Evolutionary conservation across 2,113 vertebrate species (phyloP).

Genomic region (Procavia capensis): DNA sequence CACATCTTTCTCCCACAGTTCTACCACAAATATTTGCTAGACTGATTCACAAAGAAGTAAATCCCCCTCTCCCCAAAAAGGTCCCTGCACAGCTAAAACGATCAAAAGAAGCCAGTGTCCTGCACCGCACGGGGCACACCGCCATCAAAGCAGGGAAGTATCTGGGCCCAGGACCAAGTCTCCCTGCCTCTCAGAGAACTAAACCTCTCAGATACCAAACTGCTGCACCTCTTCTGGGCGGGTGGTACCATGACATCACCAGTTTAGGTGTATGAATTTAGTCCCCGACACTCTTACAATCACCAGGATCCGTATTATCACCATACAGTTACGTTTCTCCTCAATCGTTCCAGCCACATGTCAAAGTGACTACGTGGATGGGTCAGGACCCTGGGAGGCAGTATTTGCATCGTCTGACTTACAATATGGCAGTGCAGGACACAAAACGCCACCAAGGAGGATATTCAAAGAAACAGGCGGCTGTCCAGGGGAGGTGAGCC

Average conservation of each 20-base stretch:
- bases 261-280: not conserved
- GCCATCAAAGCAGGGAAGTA: not conserved
- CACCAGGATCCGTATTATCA: not conserved
- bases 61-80: not conserved
- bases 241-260: not conserved
- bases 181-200: not conserved
- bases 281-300: not conserved
- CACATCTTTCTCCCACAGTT: no score
- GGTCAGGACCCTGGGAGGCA: not conserved
- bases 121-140: not conserved
- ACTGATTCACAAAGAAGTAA: not conserved
- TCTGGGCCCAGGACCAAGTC: not conserved
- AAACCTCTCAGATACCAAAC: not conserved
- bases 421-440: not conserved
- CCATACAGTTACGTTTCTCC: not conserved
- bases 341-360: not conserved
- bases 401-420: not conserved
- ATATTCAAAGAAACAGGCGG: not conserved
- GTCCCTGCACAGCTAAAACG: not conserved
- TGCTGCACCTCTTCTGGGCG: not conserved
- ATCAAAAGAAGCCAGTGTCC: not conserved
- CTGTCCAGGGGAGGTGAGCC: not conserved
- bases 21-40: not conserved
- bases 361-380: not conserved
- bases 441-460: not conserved